These are phyloP conservation scores for Apomyelois bistriatella DNA, from an alignment of 2,888 invertebrate species.

Conservation along the genomic window DNA sequence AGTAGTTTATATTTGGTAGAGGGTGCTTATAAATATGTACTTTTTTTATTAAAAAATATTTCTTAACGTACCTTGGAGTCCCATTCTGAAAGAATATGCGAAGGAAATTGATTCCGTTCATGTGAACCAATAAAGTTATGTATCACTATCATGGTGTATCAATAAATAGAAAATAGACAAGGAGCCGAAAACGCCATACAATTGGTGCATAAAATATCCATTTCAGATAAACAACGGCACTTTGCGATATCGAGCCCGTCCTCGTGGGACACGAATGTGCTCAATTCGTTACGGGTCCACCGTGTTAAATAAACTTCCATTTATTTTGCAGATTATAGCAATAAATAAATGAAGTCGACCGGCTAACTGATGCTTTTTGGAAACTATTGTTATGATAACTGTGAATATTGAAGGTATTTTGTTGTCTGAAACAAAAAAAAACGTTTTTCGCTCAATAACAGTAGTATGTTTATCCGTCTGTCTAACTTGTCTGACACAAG, in stretches of 20 bases:
- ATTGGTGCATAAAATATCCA: constrained; percentile 43
- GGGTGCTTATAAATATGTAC: no score
- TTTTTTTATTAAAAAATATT: no score
- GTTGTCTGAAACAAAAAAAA: no score
- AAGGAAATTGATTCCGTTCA: no score
- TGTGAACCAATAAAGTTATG: no score
- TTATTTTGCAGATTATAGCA: constrained; percentile 21
- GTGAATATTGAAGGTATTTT: neutral
- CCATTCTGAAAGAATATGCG: no score
- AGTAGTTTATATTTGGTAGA: no score
- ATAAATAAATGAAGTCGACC: constrained; percentile 4
- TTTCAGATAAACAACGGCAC: constrained; percentile 38
- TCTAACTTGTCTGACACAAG: no score
- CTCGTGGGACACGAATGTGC: constrained; percentile 34
- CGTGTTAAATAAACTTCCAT: constrained; percentile 16
- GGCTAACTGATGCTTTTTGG: neutral
- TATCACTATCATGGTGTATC: no score
- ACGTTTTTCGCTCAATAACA: no score
- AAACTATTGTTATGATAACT: neutral
- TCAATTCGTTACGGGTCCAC: constrained; percentile 24
- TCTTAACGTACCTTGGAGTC: no score
- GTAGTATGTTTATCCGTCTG: no score
- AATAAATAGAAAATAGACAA: constrained; percentile 23
- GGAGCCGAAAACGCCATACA: constrained; percentile 30
- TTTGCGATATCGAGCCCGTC: constrained; percentile 39